Evolutionary conservation across 2,113 vertebrate species (phyloP).

Genomic region (Chiloscyllium plagiosum): DNA sequence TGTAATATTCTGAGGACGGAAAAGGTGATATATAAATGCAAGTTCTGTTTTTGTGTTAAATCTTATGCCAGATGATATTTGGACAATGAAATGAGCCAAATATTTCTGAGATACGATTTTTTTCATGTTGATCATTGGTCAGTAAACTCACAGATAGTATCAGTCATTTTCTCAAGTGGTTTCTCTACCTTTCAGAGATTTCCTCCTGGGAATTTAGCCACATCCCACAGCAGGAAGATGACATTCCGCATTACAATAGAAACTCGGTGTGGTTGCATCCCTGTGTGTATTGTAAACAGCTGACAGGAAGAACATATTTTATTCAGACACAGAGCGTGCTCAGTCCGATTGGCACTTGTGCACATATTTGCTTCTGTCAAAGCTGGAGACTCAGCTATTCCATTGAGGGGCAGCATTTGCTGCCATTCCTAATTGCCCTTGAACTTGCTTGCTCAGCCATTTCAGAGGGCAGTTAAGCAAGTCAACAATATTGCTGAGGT

Average conservation of each 20-base stretch:
- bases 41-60: neutral
- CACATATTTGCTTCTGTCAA: neutral
- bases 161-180: neutral
- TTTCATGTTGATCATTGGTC: neutral
- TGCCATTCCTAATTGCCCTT: no score
- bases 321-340: neutral
- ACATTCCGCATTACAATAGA: neutral
- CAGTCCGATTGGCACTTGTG: neutral
- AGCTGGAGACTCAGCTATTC: neutral
- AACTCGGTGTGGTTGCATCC: neutral
- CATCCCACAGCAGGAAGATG: neutral
- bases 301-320: neutral
- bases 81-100: neutral
- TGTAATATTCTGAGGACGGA: neutral
- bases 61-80: neutral
- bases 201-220: neutral
- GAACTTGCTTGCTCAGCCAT: no score
- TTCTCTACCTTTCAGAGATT: neutral
- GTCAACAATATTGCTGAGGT: no score
- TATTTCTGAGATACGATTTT: neutral
- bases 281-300: neutral
- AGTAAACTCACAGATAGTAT: neutral
- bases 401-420: no score
- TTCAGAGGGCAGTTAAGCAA: no score
- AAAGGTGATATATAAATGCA: neutral